Conservation (phyloP, 2,113 vertebrate species). For the Megaleporinus macrocephalus region DNA sequence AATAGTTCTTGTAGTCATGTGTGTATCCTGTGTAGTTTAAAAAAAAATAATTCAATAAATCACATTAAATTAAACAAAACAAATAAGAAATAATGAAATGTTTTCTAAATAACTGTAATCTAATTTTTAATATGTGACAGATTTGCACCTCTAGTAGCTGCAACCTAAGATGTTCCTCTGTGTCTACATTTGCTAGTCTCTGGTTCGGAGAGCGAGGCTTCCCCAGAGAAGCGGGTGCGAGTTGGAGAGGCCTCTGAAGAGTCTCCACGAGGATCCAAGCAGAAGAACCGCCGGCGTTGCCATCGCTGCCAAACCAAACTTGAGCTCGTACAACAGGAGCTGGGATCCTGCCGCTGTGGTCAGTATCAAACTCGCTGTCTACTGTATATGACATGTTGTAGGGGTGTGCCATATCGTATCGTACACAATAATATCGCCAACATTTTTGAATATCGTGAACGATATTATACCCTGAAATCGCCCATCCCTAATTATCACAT, state of each 20-base stretch:
- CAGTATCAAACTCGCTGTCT: slow-evolving; percentile 57
- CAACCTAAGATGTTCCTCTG: background rate
- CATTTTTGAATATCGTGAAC: no score
- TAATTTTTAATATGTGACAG: background rate
- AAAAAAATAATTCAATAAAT: no score
- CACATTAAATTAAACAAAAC: no score
- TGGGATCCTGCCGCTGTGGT: slow-evolving; percentile 98
- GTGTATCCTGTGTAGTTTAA: no score
- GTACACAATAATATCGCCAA: no score
- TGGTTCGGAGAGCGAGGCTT: slow-evolving; percentile 90
- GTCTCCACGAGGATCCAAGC: slow-evolving; percentile 84
- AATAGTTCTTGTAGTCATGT: no score
- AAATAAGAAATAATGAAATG: background rate
- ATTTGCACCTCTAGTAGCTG: background rate
- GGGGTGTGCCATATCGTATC: no score
- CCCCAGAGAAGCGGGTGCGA: slow-evolving; percentile 90
- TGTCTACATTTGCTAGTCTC: slow-evolving; percentile 78
- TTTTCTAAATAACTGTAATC: background rate
- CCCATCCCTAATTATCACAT: no score
- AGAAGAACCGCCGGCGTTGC: slow-evolving; percentile 95
- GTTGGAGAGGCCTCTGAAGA: slow-evolving; percentile 84
- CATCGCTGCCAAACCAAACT: slow-evolving; percentile 99
- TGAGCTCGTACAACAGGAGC: slow-evolving; percentile 97
- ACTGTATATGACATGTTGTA: no score
- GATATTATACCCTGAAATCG: no score